Evolutionary conservation across 2,113 vertebrate species (phyloP), one percentile per base, ranked within the genome.

Genomic region (Brachyhypopomus occidentalis): DNA sequence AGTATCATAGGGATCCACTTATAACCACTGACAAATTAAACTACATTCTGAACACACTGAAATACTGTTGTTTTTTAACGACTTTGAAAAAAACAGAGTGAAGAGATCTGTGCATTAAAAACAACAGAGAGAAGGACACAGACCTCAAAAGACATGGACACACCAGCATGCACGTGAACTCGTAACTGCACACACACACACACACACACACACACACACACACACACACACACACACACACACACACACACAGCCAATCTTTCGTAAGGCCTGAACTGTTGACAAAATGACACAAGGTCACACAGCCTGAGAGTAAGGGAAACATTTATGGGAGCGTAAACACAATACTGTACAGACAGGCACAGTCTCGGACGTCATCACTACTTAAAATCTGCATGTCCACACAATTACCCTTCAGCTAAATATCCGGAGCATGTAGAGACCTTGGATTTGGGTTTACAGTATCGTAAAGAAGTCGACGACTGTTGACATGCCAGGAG

Each of bases 251-350:
- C 45, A 70, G 20, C 59, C 77, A 20, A 34, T 45, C 34, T 66
- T 19, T 45, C 72, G 8, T n/a, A 52, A 72, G 56, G 16, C 58
- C 17, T 41, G 8, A 73, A 79, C 19, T 19, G 52, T 11, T 36
- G 41, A 34, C 25, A 20, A 62, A 63, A 60, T 36, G 70, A 78
- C 36, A 79, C 20, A 52, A 71, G 63, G 64, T 25, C 71, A 38
- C 45, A 19, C 72, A 66, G 80, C 82, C 80, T 74, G 76, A 85
- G 7, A 72, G 80, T 67, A 56, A 79, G 80, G 60, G 38, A 45
- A 84, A 84, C 77, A 84, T 81, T 34, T 38, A 62, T 82, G 75
- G 66, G 41, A 72, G 67, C 41, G 38, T 80, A 63, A 72, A 73
- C 78, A 80, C 56, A 52, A 80, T 41, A 72, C 69, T 52, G 8